A percentile compares a stretch with the other conserved stretches of the same genome.
phyloP scores from a whole-genome alignment of 30 jellyfish, hydroid and myxozoan species.

The Mastigias papua region DNA sequence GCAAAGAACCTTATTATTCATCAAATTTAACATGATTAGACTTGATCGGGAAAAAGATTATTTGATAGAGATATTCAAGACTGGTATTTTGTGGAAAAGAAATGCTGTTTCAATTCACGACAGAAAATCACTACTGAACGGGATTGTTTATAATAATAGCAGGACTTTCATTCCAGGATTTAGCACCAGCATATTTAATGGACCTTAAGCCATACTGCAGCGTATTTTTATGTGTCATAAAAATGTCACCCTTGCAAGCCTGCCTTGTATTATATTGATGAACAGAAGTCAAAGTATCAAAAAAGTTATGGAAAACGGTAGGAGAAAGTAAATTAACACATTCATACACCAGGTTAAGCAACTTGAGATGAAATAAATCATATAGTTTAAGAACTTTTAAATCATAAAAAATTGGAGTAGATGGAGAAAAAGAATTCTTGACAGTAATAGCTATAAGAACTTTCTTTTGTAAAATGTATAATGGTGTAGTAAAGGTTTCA shows the following conservation, averaged over 20 bases:
- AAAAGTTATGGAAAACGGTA: neutral
- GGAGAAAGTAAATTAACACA: conserved; percentile 8
- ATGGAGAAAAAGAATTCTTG: conserved; percentile 19
- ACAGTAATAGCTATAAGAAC: conserved; percentile 42
- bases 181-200: conserved; percentile 5
- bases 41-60: no score
- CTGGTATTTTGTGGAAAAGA: neutral
- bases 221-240: neutral
- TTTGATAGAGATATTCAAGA: no score
- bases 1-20: neutral
- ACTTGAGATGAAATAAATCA: conserved; percentile 16
- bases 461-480: conserved; percentile 40
- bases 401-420: conserved; percentile 13
- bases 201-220: neutral
- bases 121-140: neutral
- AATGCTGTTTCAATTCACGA: neutral
- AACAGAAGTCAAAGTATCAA: neutral
- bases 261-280: conserved; percentile 1
- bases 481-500: no score
- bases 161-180: conserved; percentile 3
- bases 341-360: conserved; percentile 28
- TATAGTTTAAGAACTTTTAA: conserved; percentile 4
- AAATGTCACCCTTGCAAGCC: conserved; percentile 9
- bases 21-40: no score
- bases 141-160: conserved; percentile 1